These are phyloP conservation scores for Paracyclopina nana DNA, from an alignment of 1,140 invertebrate genomes.

Conservation along the genomic window DNA sequence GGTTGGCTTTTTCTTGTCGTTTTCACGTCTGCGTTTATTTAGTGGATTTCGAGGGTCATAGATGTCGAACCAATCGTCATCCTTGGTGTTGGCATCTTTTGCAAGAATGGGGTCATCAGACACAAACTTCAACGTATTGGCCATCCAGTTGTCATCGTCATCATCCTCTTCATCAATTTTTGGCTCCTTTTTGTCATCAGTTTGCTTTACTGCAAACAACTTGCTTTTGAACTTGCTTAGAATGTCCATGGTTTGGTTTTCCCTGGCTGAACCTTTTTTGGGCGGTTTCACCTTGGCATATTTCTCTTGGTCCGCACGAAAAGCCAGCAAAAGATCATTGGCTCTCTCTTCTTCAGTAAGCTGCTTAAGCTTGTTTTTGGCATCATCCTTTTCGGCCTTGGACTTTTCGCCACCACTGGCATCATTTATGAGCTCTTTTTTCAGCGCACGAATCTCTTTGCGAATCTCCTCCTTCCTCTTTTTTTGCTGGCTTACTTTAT, in stretches of 20 bases:
- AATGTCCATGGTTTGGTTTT: constrained; percentile 43
- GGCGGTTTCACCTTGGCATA: constrained; percentile 43
- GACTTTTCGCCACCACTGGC: constrained; percentile 25
- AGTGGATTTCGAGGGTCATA: constrained; percentile 84
- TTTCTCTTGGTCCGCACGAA: constrained; percentile 49
- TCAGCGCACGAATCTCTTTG: constrained; percentile 49
- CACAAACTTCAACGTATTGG: constrained; percentile 56
- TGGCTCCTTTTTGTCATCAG: constrained; percentile 22
- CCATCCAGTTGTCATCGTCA: constrained; percentile 37
- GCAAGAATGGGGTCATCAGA: constrained; percentile 53
- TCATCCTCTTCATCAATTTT: constrained; percentile 20
- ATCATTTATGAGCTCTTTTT: constrained; percentile 41
- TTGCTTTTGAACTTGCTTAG: constrained; percentile 63
- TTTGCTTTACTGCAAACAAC: constrained; percentile 29
- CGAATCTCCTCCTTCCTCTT: constrained; percentile 44
- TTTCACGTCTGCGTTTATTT: constrained; percentile 63
- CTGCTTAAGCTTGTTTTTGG: constrained; percentile 30
- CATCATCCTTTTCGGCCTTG: not conserved
- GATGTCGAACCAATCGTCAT: constrained; percentile 88
- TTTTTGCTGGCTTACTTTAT: constrained; percentile 19
- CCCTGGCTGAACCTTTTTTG: constrained; percentile 28
- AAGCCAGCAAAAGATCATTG: constrained; percentile 47
- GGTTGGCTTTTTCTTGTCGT: constrained; percentile 18
- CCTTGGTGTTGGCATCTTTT: constrained; percentile 81
- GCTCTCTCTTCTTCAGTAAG: constrained; percentile 25